Evolutionary conservation across 1,140 invertebrate species (phyloP).

Genomic region (Drosophila repletoides): DNA sequence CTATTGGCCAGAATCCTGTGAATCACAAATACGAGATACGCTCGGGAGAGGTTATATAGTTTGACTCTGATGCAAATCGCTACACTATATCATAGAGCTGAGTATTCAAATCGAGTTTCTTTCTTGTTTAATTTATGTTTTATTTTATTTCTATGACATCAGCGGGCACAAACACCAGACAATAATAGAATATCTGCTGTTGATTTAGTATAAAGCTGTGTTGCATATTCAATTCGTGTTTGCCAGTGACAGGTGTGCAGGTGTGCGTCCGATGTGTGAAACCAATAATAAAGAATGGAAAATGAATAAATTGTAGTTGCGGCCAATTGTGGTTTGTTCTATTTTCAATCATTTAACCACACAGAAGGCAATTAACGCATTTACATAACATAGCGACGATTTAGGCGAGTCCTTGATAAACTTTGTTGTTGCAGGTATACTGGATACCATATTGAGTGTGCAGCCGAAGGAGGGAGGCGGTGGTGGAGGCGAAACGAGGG

Average conservation of each 20-base stretch:
- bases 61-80: too few species aligned
- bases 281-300: too few species aligned
- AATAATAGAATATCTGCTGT: slow-evolving; percentile 40
- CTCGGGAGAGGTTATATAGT: too few species aligned
- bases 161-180: slow-evolving; percentile 10
- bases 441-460: slow-evolving; percentile 96
- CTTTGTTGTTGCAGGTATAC: slow-evolving; percentile 84
- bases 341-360: slow-evolving; percentile 35
- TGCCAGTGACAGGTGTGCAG: background rate
- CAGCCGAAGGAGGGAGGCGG: slow-evolving; percentile 97
- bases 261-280: slow-evolving; percentile 23
- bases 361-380: slow-evolving; percentile 31
- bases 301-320: slow-evolving; percentile 42
- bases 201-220: slow-evolving; percentile 37
- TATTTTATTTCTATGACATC: slow-evolving; percentile 27
- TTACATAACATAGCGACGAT: slow-evolving; percentile 26
- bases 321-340: slow-evolving; percentile 9
- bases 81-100: too few species aligned
- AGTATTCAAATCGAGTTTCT: too few species aligned
- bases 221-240: slow-evolving; percentile 49
- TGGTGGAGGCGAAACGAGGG: slow-evolving; percentile 92
- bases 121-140: background rate
- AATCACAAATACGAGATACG: too few species aligned
- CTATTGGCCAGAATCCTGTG: too few species aligned
- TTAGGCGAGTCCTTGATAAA: slow-evolving; percentile 13